A percentile compares a stretch with the other conserved stretches of the same genome.
phyloP scores from a whole-genome alignment of 2,797 vertebrate species.

The Acipenser oxyrinchus region DNA sequence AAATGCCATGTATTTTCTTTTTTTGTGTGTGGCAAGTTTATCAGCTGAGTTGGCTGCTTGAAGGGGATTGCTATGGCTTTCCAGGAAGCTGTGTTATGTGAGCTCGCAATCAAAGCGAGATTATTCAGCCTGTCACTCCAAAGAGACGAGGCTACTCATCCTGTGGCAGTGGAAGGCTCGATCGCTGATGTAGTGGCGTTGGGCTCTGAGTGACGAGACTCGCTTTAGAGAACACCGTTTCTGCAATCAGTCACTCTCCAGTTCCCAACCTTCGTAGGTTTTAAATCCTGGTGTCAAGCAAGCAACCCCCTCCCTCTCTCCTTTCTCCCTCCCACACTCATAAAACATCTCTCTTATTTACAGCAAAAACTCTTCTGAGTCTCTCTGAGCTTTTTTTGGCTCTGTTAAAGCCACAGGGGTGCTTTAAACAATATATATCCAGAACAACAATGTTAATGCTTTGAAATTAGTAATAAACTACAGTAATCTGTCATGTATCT shows the following conservation, averaged over 20 bases:
- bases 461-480: no score
- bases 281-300: not conserved
- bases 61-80: conserved; percentile 4
- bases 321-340: not conserved
- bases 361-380: not conserved
- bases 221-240: not conserved
- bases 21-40: not conserved
- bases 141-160: conserved; percentile 19
- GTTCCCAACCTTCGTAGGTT: no score
- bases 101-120: conserved; percentile 28
- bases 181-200: conserved; percentile 1
- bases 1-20: not conserved
- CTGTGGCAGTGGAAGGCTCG: conserved; percentile 9
- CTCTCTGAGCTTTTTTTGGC: not conserved
- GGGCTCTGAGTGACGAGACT: conserved; percentile 7
- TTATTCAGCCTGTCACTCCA: conserved; percentile 29
- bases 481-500: no score
- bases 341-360: conserved; percentile 5
- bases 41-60: not conserved
- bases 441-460: no score
- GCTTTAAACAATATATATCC: no score
- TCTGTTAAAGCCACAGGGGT: no score
- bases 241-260: no score
- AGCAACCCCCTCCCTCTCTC: not conserved
- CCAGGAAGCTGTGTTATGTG: conserved; percentile 24